Conservation (phyloP, 2,113 vertebrate species). For the Pyxicephalus adspersus region DNA sequence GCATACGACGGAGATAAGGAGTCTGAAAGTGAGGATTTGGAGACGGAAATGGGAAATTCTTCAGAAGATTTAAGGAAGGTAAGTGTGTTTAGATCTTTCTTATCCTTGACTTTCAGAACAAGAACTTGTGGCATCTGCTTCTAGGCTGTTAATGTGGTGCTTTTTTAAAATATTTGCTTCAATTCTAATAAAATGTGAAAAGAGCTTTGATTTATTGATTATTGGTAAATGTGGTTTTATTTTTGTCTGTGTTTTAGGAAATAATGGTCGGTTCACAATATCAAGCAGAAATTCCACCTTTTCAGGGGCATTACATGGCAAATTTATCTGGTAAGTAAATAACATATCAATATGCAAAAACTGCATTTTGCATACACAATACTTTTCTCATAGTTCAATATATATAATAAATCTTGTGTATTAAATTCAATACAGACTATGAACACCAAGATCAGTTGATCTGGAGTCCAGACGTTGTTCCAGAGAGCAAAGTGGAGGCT, state of each 20-base stretch:
- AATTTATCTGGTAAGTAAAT: constrained; percentile 77
- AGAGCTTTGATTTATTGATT: too few relatives aligned
- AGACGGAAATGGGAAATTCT: constrained; percentile 85
- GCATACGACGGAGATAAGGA: constrained; percentile 94
- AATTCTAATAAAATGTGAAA: too few relatives aligned
- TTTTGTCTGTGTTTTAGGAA: constrained; percentile 75
- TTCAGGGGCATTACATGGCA: constrained; percentile 78
- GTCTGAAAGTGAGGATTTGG: constrained; percentile 83
- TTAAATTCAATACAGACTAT: constrained; percentile 74
- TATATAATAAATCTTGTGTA: too few relatives aligned
- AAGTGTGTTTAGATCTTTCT: constrained; percentile 32
- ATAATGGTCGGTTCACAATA: constrained; percentile 97
- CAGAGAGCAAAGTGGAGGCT: constrained; percentile 87
- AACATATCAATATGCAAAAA: background rate
- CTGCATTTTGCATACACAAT: background rate
- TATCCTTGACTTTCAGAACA: too few relatives aligned
- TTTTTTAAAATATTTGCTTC: too few relatives aligned
- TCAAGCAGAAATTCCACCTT: constrained; percentile 92
- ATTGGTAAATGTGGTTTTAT: background rate
- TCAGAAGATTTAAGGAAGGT: constrained; percentile 95
- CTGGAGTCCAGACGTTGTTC: constrained; percentile 85
- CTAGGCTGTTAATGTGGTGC: too few relatives aligned
- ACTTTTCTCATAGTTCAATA: too few relatives aligned
- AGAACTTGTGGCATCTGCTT: too few relatives aligned
- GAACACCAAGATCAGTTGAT: constrained; percentile 92